Base-by-base conservation (phyloP, 2,797 vertebrate genomes). In the Helicolenus hilgendorfi region DNA sequence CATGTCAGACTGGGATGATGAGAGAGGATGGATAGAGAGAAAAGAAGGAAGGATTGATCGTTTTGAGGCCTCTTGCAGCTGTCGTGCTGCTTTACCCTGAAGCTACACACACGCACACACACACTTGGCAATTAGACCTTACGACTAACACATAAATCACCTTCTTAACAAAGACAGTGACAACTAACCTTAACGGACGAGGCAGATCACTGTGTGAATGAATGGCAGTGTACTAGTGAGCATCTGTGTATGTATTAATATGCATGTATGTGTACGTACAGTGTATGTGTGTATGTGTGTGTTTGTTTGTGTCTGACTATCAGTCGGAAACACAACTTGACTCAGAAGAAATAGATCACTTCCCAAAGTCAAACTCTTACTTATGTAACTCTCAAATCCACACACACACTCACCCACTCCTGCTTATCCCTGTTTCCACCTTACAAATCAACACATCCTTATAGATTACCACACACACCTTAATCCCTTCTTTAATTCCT, bases 401-500 rank as follows among this genome's bases (percentile, higher is more conserved):
- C 71, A 76, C 76, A 69, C 71, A 72, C 76, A 75, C 49, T 63
- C 64, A 71, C 62, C 65, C 62, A 85, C 49, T 76, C 84, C 73
- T 72, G 68, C 91, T 93, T 89, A 96, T 94, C 91, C 93, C 75
- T 77, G 75, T 85, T 92, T 87, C 58, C 84, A 80, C 83, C 60
- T 89, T 77, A 90, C 83, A 92, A 93, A 94, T 87, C 87, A 94
- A 94, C 89, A 90, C 86, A 78, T 90, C 75, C 92, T 87, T 22
- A 83, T 67, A 93, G 95, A 95, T 94, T 92, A 96, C 84, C 78
- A 80, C 82, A 58, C 84, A 83, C 87, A 94, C 92, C 90, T 93
- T 94, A 93, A 96, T 94, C 94, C 92, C 56, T 79, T 60, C 70
- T 78, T 62, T 95, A 93, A 95, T 94, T 95, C 95, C 81, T 94